These are phyloP conservation scores for Drosophila subpulchrella DNA, from an alignment of 1,140 invertebrate genomes.

Conservation along the genomic window DNA sequence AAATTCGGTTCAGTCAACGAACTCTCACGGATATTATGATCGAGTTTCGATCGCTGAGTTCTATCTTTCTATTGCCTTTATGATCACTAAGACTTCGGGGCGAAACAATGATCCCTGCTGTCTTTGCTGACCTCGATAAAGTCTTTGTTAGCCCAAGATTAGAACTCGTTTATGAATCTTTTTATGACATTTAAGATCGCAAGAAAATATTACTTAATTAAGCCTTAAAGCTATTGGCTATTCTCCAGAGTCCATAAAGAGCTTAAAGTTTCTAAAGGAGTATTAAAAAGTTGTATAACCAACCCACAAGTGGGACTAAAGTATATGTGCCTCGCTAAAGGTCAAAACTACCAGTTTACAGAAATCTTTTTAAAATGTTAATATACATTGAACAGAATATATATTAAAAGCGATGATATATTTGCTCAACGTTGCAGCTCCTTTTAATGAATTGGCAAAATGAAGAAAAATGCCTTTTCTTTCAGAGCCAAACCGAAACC, in stretches of 20 bases:
- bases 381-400: too few relatives aligned
- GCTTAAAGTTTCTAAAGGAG: not conserved
- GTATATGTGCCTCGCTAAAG: too few relatives aligned
- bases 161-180: conserved; percentile 23
- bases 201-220: conserved; percentile 34
- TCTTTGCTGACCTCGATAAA: conserved; percentile 17
- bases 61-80: conserved; percentile 5
- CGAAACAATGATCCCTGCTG: conserved; percentile 30
- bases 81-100: not conserved
- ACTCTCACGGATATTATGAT: conserved; percentile 9
- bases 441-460: not conserved
- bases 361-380: too few relatives aligned
- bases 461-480: not conserved
- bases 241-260: conserved; percentile 5
- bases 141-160: conserved; percentile 10
- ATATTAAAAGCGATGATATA: too few relatives aligned
- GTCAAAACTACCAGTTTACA: too few relatives aligned
- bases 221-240: conserved; percentile 1
- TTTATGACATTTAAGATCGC: conserved; percentile 24
- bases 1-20: conserved; percentile 10
- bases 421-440: not conserved
- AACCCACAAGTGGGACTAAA: too few relatives aligned
- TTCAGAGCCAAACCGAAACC: not conserved
- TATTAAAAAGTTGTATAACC: not conserved
- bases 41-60: not conserved